phyloP scores from a whole-genome alignment of 2,797 vertebrate species.

The Neomorphus geoffroyi region DNA sequence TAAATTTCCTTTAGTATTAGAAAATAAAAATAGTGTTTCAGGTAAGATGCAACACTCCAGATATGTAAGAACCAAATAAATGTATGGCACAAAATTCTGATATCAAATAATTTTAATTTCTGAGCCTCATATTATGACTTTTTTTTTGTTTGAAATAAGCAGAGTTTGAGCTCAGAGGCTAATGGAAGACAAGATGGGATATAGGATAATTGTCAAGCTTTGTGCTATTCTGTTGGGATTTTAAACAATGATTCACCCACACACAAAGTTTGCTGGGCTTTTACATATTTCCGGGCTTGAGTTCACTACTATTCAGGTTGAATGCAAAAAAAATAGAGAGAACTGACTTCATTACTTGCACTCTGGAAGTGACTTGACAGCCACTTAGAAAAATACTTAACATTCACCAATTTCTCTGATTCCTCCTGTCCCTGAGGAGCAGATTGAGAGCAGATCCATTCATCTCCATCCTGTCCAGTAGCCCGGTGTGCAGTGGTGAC shows the following conservation, averaged over 20 bases:
- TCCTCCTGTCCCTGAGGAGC: background rate
- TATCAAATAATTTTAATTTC: background rate
- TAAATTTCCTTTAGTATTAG: background rate
- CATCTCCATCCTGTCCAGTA: background rate
- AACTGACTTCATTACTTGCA: background rate
- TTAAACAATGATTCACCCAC: background rate
- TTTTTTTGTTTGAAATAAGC: background rate
- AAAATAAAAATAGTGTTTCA: background rate
- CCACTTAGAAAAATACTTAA: slow-evolving; percentile 18
- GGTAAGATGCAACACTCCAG: background rate
- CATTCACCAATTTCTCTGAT: background rate
- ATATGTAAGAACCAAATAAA: background rate
- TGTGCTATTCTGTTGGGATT: background rate
- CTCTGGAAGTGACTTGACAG: background rate
- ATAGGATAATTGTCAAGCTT: too few relatives aligned
- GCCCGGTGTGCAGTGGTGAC: accelerated
- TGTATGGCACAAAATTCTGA: background rate
- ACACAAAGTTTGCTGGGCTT: background rate
- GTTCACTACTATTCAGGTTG: background rate
- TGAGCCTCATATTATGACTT: background rate
- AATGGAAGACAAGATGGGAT: background rate
- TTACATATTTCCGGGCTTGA: background rate
- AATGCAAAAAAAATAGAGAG: background rate
- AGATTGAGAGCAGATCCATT: background rate
- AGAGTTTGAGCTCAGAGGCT: background rate